Evolutionary conservation across 2,888 invertebrate species (phyloP).

Genomic region (Octonoba sinensis): DNA sequence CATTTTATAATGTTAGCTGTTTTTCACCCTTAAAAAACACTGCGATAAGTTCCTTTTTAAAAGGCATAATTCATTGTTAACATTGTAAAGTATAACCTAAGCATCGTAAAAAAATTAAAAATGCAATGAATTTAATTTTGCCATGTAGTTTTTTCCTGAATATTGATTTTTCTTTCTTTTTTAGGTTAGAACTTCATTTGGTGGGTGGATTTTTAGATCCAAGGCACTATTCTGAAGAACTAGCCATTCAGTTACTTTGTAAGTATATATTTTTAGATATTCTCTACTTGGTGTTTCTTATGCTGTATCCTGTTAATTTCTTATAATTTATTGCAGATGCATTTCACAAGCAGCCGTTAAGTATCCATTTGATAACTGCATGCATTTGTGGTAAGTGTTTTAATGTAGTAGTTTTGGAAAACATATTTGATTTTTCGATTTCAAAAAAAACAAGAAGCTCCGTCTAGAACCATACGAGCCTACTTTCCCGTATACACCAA

Average conservation of each 20-base stretch:
- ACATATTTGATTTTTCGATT: too few species aligned
- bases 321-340: slow-evolving; percentile 77
- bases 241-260: slow-evolving; percentile 91
- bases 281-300: neutral
- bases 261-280: slow-evolving; percentile 71
- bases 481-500: too few species aligned
- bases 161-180: slow-evolving; percentile 58
- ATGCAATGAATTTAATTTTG: too few species aligned
- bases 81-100: too few species aligned
- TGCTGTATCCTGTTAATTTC: neutral
- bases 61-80: too few species aligned
- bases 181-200: slow-evolving; percentile 86
- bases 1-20: too few species aligned
- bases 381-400: slow-evolving; percentile 80
- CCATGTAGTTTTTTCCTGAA: neutral
- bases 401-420: neutral
- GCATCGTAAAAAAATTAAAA: too few species aligned
- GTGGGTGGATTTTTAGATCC: slow-evolving; percentile 92
- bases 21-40: too few species aligned
- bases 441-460: too few species aligned
- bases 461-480: too few species aligned
- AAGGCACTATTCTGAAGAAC: slow-evolving; percentile 87
- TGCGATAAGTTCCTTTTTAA: too few species aligned
- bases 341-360: slow-evolving; percentile 88
- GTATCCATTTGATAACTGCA: slow-evolving; percentile 89